Evolutionary conservation across 1,140 invertebrate genomes (phyloP), one percentile per base, ranked within the genome.

Genomic region (Drosophila ficusphila): DNA sequence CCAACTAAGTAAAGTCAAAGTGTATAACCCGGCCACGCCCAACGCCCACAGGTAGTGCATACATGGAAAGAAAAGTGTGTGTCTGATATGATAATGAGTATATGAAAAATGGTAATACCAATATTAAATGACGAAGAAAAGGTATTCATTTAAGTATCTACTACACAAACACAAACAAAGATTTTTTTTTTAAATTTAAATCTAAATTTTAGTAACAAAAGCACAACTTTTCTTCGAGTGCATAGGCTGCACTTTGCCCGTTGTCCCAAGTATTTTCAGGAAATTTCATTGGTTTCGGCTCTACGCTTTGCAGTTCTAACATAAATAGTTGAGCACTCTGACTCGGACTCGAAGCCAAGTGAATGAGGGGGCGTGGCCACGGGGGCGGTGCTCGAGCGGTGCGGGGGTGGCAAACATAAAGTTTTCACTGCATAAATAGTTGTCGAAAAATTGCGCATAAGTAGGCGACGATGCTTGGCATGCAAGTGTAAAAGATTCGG

Each of bases 221-320:
- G n/a, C 2, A 8, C 0, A 6, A 27, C 46, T 46, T 46, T 5
- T 19, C 16, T 7, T 9, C 0, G n/a, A n/a, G 8, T 47, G 56
- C 27, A 44, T 68, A 77, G 67, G 86, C 77, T 82, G 82, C 83
- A 88, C 82, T 88, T 69, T 86, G 70, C 56, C 60, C 83, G 77
- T 86, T 86, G 77, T 79, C 79, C 81, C 75, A 85, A 83, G 79
- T 67, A 86, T 86, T 88, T 46, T 68, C 58, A 76, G 70, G 69
- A 88, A 82, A 88, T 88, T 88, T 88, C 83, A 88, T 88, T 88
- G 82, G 77, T 78, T 88, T 77, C 82, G 83, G 74, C 62, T 75
- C 57, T 88, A 67, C 81, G 77, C 82, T 88, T 76, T 86, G 72
- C 82, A 86, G 68, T 72, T 71, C 56, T 53, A 61, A 62, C 73